Conservation (phyloP, 2,888 invertebrate species). For the Pandemis cinnamomeana region DNA sequence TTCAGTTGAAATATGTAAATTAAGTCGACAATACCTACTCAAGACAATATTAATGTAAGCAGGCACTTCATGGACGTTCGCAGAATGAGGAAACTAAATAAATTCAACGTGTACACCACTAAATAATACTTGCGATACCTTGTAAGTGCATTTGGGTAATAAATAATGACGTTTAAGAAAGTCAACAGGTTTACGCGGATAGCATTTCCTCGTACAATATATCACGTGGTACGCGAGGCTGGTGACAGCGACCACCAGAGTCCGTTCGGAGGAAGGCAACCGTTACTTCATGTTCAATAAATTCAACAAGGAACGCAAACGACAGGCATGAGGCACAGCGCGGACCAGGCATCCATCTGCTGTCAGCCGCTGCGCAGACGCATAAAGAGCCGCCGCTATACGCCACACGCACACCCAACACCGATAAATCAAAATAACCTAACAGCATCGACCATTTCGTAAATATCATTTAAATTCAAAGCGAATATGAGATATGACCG, state of each 20-base stretch:
- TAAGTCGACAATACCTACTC: constrained; percentile 6
- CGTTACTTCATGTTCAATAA: constrained; percentile 81
- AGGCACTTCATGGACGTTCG: constrained; percentile 17
- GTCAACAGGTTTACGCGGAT: constrained; percentile 67
- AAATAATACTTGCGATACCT: constrained; percentile 48
- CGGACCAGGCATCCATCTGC: constrained; percentile 73
- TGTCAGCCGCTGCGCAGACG: constrained; percentile 62
- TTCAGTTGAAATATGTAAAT: constrained; percentile 7
- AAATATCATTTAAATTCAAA: constrained; percentile 68
- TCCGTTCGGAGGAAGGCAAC: constrained; percentile 53
- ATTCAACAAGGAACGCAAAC: constrained; percentile 78
- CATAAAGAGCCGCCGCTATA: constrained; percentile 63
- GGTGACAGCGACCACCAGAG: constrained; percentile 58
- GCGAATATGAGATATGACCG: constrained; percentile 56
- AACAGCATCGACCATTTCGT: constrained; percentile 62
- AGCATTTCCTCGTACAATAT: constrained; percentile 64
- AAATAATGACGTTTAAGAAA: constrained; percentile 67
- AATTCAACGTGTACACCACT: constrained; percentile 58
- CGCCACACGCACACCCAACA: constrained; percentile 61
- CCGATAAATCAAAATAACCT: constrained; percentile 72
- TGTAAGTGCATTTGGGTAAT: constrained; percentile 56
- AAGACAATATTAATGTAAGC: not conserved
- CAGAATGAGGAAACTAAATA: constrained; percentile 47
- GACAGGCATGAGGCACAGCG: constrained; percentile 75
- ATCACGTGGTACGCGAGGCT: constrained; percentile 57